These are phyloP conservation scores for Rhizomys pruinosus DNA, from an alignment of 2,113 vertebrate species.

Conservation along the genomic window DNA sequence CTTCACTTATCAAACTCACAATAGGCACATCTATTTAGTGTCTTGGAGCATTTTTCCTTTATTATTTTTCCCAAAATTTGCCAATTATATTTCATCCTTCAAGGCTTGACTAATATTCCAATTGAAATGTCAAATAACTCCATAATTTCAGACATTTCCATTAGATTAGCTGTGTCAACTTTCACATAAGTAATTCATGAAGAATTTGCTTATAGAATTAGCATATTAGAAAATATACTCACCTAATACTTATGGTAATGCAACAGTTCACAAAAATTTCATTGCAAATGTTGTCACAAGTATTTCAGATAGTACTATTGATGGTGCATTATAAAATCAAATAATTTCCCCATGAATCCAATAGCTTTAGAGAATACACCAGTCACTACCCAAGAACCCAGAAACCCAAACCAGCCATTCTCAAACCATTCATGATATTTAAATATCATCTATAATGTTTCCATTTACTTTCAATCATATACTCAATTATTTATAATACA, in stretches of 20 bases:
- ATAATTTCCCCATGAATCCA: background rate
- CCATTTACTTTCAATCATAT: background rate
- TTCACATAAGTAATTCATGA: background rate
- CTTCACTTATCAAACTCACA: background rate
- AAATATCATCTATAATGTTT: background rate
- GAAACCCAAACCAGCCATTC: background rate
- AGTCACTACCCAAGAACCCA: accelerated
- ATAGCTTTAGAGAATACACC: background rate
- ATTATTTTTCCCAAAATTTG: background rate
- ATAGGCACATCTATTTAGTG: accelerated
- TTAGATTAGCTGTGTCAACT: background rate
- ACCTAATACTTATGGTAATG: background rate
- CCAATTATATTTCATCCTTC: background rate
- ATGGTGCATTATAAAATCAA: background rate
- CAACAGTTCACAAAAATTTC: background rate
- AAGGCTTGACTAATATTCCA: background rate
- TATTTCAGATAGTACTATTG: background rate
- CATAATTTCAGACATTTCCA: background rate
- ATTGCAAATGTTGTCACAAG: background rate
- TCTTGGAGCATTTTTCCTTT: background rate
- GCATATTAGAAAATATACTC: background rate
- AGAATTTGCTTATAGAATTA: background rate
- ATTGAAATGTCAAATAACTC: background rate
- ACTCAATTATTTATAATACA: background rate
- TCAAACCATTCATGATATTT: background rate